Evolutionary conservation across 2,888 invertebrate species (phyloP).

Genomic region (Orthonychiurus folsomi): DNA sequence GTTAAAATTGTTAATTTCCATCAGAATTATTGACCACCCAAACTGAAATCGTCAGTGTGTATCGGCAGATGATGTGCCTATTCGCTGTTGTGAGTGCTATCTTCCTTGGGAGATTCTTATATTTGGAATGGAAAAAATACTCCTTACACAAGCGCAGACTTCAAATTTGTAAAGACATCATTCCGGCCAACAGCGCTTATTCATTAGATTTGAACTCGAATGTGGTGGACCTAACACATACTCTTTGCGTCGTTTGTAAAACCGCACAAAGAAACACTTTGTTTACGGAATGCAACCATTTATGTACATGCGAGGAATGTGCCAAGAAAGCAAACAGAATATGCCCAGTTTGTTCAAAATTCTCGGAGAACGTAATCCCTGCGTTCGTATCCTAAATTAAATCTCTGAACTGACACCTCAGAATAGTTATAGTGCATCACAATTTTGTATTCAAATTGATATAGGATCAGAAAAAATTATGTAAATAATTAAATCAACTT

Average conservation of each 20-base stretch:
- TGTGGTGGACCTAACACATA: not conserved
- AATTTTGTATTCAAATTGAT: no score
- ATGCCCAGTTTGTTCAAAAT: not conserved
- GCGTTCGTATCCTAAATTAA: slow-evolving; percentile 1
- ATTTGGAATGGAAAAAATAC: not conserved
- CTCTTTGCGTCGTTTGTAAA: not conserved
- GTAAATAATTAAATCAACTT: not conserved
- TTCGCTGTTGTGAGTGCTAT: not conserved
- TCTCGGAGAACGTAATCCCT: not conserved
- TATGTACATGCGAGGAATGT: not conserved
- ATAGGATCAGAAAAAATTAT: no score
- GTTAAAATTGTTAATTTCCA: no score
- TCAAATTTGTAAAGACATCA: not conserved
- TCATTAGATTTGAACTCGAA: not conserved
- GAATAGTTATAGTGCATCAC: no score
- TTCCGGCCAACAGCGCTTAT: not conserved
- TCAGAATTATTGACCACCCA: not conserved
- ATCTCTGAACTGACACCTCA: no score
- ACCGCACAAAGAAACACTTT: not conserved
- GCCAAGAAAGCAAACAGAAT: not conserved
- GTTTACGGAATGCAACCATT: not conserved
- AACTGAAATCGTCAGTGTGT: not conserved
- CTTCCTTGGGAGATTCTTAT: not conserved
- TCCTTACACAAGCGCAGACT: not conserved
- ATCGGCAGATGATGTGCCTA: not conserved